Percentiles rank a stretch among this genome's conserved stretches.
Evolutionary conservation across 92 coral and sea anemone species (phyloP).

Genomic region (Umimayanthus kanabou): DNA sequence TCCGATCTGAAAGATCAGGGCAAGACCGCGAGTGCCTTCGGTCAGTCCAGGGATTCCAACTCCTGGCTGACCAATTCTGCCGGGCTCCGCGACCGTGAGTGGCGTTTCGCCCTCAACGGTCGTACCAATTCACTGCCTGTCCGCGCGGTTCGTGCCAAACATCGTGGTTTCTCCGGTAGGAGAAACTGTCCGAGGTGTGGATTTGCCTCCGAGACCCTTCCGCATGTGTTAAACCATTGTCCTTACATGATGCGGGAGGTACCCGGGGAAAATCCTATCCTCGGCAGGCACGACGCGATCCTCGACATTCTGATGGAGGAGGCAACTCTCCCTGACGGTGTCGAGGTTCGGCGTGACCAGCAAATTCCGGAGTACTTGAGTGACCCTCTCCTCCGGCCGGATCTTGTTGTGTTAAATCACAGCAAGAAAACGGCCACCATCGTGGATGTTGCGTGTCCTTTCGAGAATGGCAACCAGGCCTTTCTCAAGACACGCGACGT

Average conservation of each 20-base stretch:
- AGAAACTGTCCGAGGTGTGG: neutral
- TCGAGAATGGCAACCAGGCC: no score
- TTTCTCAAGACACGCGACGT: no score
- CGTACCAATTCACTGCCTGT: neutral
- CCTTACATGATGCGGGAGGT: neutral
- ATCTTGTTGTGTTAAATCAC: no score
- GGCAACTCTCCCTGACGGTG: neutral
- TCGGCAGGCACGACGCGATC: neutral
- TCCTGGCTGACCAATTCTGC: conserved; percentile 17
- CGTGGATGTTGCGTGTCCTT: no score
- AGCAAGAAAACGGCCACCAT: no score
- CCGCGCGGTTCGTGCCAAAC: conserved; percentile 2
- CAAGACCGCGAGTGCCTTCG: neutral
- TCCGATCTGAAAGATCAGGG: neutral
- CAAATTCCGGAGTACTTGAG: no score
- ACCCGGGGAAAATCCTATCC: neutral
- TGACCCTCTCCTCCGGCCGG: no score
- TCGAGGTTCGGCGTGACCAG: no score
- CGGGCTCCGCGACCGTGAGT: conserved; percentile 26
- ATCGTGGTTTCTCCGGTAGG: neutral
- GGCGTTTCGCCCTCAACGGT: conserved; percentile 11
- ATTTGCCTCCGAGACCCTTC: conserved; percentile 1
- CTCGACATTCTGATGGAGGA: neutral
- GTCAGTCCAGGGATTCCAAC: conserved; percentile 1
- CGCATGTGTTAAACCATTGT: neutral